phyloP scores from a whole-genome alignment of 2,797 vertebrate genomes.

The Hylomyscus alleni region DNA sequence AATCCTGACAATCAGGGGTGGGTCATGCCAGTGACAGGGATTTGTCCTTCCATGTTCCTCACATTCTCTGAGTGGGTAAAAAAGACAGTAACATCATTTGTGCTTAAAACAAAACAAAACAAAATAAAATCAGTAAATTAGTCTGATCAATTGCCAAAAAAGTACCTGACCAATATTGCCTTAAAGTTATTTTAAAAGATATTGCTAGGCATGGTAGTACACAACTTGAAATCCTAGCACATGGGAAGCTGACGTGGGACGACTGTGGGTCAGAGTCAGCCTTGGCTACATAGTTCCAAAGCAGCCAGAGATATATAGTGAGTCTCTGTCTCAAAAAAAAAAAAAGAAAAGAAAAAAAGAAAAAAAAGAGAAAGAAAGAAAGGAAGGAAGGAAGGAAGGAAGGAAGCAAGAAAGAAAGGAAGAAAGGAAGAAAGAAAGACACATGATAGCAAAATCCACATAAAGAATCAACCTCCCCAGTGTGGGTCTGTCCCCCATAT shows the following conservation, averaged over 20 bases:
- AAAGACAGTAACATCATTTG: conserved; percentile 16
- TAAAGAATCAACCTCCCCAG: not conserved
- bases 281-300: not conserved
- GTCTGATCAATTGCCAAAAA: not conserved
- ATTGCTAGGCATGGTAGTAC: not conserved
- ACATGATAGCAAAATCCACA: conserved; percentile 39
- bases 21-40: not conserved
- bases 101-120: conserved; percentile 32
- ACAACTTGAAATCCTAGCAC: not conserved
- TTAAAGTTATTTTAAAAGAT: conserved; percentile 54
- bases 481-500: conserved; percentile 54
- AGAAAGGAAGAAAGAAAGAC: not conserved
- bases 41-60: conserved; percentile 11
- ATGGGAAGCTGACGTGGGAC: not conserved
- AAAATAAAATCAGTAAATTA: conserved; percentile 46
- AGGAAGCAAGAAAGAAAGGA: no score
- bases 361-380: not conserved
- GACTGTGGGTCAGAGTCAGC: not conserved
- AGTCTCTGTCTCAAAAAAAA: not conserved
- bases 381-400: no score
- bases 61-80: conserved; percentile 44
- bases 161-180: conserved; percentile 36
- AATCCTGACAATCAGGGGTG: not conserved
- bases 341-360: not conserved
- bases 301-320: conserved; percentile 8